Evolutionary conservation across 2,113 vertebrate genomes (phyloP), one percentile per base, ranked within the genome.

Genomic region (Trematomus loennbergii): DNA sequence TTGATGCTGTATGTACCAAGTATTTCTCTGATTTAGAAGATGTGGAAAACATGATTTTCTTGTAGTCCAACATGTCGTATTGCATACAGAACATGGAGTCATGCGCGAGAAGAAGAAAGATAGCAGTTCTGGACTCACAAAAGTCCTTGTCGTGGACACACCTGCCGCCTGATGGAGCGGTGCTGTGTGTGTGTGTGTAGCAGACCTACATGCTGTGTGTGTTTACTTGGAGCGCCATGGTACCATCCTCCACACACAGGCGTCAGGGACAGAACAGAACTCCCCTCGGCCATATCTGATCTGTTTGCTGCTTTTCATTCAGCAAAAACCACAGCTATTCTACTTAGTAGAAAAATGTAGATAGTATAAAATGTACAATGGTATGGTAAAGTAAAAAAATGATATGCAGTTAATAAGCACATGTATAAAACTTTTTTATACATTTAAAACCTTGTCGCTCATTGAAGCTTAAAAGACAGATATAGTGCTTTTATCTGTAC

Each of bases 321-420:
- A 79, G 68, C 61, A 85, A 87, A 95, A 92, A 90, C 79, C 67
- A 88, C 87, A 72, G 88, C 93, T 96, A 94, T 96, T 95, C 94
- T 96, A 94, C 93, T 95, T 88, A 95, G 95, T 97, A 97, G 95
- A 97, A 97, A 96, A 96, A 94, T 72, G 87, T 90, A 87, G 88
- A 93, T 84, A 89, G 71, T 92, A 91, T 79, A 91, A 92, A 93
- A 94, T 64, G 72, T 94, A 95, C 90, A 90, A 93, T 90, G 86
- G 69, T 88, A 91, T 94, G 88, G 90, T 92, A 86, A 80, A 86
- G 82, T 60, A 63, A 46, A 93, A 93, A 92, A 95, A 94, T 93
- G 89, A 91, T 89, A 93, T 92, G 94, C 92, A 94, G 93, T 95
- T 96, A 91, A 93, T 95, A 95, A 92, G 94, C 92, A 94, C 92